Evolutionary conservation across 2,888 invertebrate species (phyloP).

Genomic region (Herminia tarsipennalis): DNA sequence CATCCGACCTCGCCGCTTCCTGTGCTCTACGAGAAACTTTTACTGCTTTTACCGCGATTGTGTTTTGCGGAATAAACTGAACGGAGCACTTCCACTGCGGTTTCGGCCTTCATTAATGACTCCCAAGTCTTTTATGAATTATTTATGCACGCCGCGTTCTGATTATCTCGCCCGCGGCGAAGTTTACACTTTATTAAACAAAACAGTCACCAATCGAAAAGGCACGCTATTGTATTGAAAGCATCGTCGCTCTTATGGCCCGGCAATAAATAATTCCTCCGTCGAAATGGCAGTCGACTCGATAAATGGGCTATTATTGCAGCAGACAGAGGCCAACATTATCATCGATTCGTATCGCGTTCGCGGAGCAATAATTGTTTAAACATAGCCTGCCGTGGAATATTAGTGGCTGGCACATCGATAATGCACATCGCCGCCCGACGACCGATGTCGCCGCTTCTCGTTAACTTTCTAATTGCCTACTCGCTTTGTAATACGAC

Average conservation of each 20-base stretch:
- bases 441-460: slow-evolving; percentile 52
- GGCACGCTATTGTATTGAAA: slow-evolving; percentile 75
- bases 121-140: slow-evolving; percentile 78
- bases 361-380: slow-evolving; percentile 80
- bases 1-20: slow-evolving; percentile 35
- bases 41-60: slow-evolving; percentile 53
- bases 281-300: slow-evolving; percentile 74
- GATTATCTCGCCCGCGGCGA: slow-evolving; percentile 65
- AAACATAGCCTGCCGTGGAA: slow-evolving; percentile 75
- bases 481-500: slow-evolving; percentile 32
- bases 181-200: slow-evolving; percentile 79
- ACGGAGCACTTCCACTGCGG: slow-evolving; percentile 62
- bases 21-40: slow-evolving; percentile 45
- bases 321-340: slow-evolving; percentile 80
- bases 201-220: slow-evolving; percentile 68
- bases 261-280: slow-evolving; percentile 79
- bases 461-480: slow-evolving; percentile 68
- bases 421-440: slow-evolving; percentile 66
- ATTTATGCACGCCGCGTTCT: slow-evolving; percentile 72
- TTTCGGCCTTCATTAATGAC: slow-evolving; percentile 75
- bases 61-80: slow-evolving; percentile 46
- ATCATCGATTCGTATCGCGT: slow-evolving; percentile 81
- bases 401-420: slow-evolving; percentile 71
- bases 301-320: slow-evolving; percentile 83
- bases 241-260: slow-evolving; percentile 71